Evolutionary conservation across 2,888 invertebrate genomes (phyloP).

Genomic region (Bugula neritina): DNA sequence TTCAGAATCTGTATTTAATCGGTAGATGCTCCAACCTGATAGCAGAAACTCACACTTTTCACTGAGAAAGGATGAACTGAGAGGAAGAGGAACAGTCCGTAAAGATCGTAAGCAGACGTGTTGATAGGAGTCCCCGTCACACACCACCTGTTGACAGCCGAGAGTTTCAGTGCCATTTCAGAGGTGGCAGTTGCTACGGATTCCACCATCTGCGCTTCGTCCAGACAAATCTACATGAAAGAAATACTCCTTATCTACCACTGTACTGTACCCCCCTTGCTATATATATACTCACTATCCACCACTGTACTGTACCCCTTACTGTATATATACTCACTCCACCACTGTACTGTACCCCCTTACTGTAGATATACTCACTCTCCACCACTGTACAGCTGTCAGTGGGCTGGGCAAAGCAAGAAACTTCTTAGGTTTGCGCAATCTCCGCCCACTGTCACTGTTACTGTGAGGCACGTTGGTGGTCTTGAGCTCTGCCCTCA

Average conservation of each 20-base stretch:
- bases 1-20: too few relatives aligned
- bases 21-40: too few relatives aligned
- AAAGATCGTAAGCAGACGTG: constrained; percentile 58
- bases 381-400: constrained; percentile 69
- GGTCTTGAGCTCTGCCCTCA: constrained; percentile 62
- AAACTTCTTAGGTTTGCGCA: constrained; percentile 63
- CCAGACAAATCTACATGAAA: constrained; percentile 55
- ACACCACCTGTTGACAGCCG: constrained; percentile 65
- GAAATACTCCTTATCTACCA: too few relatives aligned
- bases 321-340: too few relatives aligned
- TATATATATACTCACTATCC: constrained; percentile 67
- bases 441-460: constrained; percentile 46
- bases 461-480: constrained; percentile 57
- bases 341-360: too few relatives aligned
- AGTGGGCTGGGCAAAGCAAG: constrained; percentile 64
- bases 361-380: constrained; percentile 64
- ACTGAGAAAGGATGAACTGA: constrained; percentile 59
- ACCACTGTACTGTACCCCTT: constrained; percentile 70
- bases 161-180: constrained; percentile 61
- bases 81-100: constrained; percentile 62
- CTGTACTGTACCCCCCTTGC: too few relatives aligned
- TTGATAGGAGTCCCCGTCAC: constrained; percentile 69
- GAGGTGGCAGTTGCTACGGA: constrained; percentile 58
- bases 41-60: constrained; percentile 36
- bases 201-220: constrained; percentile 77